phyloP scores from a whole-genome alignment of 1,140 invertebrate species.

The Tachypleus tridentatus region DNA sequence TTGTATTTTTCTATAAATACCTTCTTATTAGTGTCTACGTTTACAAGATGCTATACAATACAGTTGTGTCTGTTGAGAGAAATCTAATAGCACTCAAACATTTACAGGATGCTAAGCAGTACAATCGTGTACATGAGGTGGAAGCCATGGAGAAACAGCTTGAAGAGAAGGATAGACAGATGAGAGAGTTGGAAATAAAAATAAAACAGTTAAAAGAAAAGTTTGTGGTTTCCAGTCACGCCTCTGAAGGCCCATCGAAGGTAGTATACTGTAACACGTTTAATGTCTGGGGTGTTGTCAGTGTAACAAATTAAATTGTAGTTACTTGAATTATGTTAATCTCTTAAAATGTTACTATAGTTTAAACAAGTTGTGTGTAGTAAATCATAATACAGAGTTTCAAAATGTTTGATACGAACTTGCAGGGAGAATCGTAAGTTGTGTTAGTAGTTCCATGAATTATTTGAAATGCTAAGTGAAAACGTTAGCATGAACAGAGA shows the following conservation, averaged over 20 bases:
- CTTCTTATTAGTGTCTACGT: no score
- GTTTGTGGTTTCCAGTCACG: constrained; percentile 8
- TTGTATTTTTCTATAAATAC: no score
- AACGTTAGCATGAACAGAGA: no score
- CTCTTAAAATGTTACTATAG: no score
- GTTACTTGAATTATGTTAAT: no score
- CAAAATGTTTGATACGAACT: background rate
- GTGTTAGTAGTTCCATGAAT: no score
- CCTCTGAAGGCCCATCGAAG: background rate
- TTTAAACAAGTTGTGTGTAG: no score
- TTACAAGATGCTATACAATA: background rate
- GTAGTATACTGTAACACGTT: no score
- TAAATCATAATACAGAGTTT: no score
- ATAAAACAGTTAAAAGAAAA: constrained; percentile 22
- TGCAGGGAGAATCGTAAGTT: background rate
- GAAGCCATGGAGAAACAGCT: constrained; percentile 40
- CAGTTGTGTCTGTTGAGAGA: background rate
- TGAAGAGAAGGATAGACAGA: constrained; percentile 34
- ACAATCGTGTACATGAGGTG: constrained; percentile 47
- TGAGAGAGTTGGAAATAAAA: constrained; percentile 17
- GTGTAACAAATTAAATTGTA: no score
- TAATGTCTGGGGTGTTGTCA: no score
- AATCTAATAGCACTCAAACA: constrained; percentile 1
- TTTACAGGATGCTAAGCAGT: constrained; percentile 41
- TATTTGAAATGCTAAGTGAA: no score